Base-by-base conservation (phyloP, 2,797 vertebrate genomes). In the Huso huso region DNA sequence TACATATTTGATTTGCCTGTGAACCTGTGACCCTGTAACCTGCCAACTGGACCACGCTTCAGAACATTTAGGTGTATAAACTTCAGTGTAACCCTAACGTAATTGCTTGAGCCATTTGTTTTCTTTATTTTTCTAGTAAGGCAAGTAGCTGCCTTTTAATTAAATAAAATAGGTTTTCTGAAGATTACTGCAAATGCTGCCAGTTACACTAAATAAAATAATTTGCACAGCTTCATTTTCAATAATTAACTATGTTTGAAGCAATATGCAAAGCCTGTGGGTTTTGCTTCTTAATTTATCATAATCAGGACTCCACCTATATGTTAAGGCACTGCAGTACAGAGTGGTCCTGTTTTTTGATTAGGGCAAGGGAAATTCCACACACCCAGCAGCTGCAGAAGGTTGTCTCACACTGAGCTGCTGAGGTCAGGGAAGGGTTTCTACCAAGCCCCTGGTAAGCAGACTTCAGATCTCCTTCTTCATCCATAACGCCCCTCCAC, bases 281-380 rank as follows among this genome's bases (percentile, higher is more conserved):
- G 51, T 63, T 53, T 57, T 63, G 65, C 51, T 55, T 71, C 68
- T 48, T 64, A 61, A 67, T 61, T 67, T 66, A 77, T 70, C 68
- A 64, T 61, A 23, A 71, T 71, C 68, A 62, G 55, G 67, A 48
- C 65, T 62, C 65, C 70, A 70, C 37, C 64, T 69, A 67, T 48
- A 73, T 57, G 57, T 65, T 58, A 61, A 53, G 57, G 12, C 50
- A 7, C 7, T 9, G 49, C 6, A 8, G 53, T 8, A 48, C 23
- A n/a, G 23, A 48, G 58, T 61, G 52, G 74, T 2, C 18, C 62
- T 58, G 66, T n/a, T 68, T 71, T 72, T 66, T 48, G 53, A 68
- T 59, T 62, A 62, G 49, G 6, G 8, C 6, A n/a, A 23, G 10
- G 55, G 10, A 59, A 62, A 23, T 48, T 62, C 37, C 37, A 48